Conservation (phyloP, 2,797 vertebrate genomes). For the Takifugu rubripes region DNA sequence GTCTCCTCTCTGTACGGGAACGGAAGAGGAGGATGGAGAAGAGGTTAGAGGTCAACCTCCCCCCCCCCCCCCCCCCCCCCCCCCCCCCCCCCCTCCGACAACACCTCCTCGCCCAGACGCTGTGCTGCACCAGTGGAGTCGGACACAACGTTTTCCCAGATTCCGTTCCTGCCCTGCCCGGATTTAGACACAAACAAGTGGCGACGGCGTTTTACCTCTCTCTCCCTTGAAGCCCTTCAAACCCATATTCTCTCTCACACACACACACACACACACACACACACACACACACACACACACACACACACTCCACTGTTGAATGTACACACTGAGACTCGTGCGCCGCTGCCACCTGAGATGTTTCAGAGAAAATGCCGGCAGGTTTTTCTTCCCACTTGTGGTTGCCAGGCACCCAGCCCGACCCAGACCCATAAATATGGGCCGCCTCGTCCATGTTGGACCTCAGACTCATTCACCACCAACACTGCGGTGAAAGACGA, state of each 20-base stretch:
- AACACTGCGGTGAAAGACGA: slow-evolving; percentile 61
- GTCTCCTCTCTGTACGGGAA: slow-evolving; percentile 4
- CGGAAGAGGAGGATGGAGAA: slow-evolving; percentile 26
- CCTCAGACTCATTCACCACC: slow-evolving; percentile 57
- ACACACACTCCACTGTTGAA: slow-evolving; percentile 36
- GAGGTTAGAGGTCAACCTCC: slow-evolving; percentile 33
- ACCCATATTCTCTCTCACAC: slow-evolving; percentile 27
- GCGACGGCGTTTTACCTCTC: too few species aligned
- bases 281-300: too few species aligned
- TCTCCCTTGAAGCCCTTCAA: slow-evolving; percentile 17
- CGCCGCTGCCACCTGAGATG: slow-evolving; percentile 25
- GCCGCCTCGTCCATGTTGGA: slow-evolving; percentile 64
- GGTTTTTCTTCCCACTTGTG: slow-evolving; percentile 55
- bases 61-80: slow-evolving; percentile 8
- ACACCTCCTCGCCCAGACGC: not conserved
- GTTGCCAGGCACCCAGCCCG: slow-evolving; percentile 60
- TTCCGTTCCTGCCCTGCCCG: too few species aligned
- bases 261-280: not conserved
- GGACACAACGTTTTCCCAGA: too few species aligned
- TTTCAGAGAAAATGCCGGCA: slow-evolving; percentile 49
- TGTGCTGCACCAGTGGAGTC: too few species aligned
- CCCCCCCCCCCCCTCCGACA: slow-evolving; percentile 13
- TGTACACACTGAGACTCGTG: slow-evolving; percentile 35
- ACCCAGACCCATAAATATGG: slow-evolving; percentile 61
- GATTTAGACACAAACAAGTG: too few species aligned